phyloP scores from a whole-genome alignment of 2,888 invertebrate genomes.

The Acrobasis consociella region DNA sequence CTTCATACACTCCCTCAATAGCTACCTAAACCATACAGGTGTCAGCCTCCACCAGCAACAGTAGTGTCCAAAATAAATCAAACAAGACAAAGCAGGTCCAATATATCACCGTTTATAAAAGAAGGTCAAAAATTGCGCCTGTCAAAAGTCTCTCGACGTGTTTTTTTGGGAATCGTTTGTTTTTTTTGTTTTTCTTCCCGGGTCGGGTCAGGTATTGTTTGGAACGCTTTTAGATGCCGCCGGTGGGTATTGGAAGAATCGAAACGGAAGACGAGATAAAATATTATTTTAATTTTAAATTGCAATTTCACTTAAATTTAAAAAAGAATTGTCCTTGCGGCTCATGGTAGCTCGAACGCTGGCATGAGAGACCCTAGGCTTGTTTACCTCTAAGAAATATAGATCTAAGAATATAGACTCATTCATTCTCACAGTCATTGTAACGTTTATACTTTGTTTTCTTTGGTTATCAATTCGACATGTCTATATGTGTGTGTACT shows the following conservation, averaged over 20 bases:
- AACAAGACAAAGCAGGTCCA: slow-evolving; percentile 38
- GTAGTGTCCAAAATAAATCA: slow-evolving; percentile 35
- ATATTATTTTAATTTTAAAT: too few species aligned
- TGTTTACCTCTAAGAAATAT: too few species aligned
- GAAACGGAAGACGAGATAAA: too few species aligned
- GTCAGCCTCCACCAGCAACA: slow-evolving; percentile 25
- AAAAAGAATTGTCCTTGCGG: too few species aligned
- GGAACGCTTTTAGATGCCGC: slow-evolving; percentile 34
- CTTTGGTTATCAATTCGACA: too few species aligned
- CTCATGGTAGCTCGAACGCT: too few species aligned
- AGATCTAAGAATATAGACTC: too few species aligned
- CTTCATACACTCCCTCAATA: neutral
- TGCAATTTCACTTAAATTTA: too few species aligned
- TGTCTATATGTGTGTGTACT: too few species aligned
- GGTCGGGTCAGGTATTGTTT: slow-evolving; percentile 52
- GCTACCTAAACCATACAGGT: slow-evolving; percentile 6
- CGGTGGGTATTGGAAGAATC: neutral
- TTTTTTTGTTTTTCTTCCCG: slow-evolving; percentile 28
- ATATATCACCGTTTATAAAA: slow-evolving; percentile 55
- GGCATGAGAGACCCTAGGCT: too few species aligned
- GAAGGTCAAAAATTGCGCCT: slow-evolving; percentile 51
- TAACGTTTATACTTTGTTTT: too few species aligned
- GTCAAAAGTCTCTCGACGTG: slow-evolving; percentile 42
- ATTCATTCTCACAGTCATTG: too few species aligned
- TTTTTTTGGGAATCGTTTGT: slow-evolving; percentile 42